Evolutionary conservation across 2,888 invertebrate species (phyloP).

Genomic region (Eubasilissa splendida): DNA sequence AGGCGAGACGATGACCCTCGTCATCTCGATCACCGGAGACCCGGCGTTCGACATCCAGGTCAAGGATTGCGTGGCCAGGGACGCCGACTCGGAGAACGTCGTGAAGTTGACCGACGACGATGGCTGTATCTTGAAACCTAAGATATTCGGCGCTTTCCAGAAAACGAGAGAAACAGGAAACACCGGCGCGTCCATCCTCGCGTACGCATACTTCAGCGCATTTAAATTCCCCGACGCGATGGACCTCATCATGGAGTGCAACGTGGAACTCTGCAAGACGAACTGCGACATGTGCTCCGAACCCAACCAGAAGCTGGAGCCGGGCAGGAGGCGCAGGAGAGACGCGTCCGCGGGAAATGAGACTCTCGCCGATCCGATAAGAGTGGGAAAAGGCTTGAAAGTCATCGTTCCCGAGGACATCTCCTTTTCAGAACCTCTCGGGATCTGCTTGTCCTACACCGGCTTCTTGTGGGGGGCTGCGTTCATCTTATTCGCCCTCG

Average conservation of each 20-base stretch:
- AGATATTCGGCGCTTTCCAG: conserved; percentile 87
- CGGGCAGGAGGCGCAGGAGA: conserved; percentile 66
- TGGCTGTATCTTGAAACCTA: conserved; percentile 85
- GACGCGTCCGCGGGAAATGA: conserved; percentile 70
- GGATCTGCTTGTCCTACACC: conserved; percentile 77
- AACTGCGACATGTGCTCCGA: conserved; percentile 83
- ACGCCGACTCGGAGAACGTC: conserved; percentile 77
- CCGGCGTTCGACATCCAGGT: conserved; percentile 86
- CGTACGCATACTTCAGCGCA: conserved; percentile 85
- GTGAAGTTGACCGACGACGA: conserved; percentile 82
- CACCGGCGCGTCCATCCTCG: conserved; percentile 82
- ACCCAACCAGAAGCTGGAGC: conserved; percentile 74
- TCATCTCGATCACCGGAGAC: conserved; percentile 85
- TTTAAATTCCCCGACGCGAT: conserved; percentile 90
- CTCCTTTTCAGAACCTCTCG: conserved; percentile 64
- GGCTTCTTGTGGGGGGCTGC: conserved; percentile 77
- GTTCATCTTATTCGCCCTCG: conserved; percentile 74
- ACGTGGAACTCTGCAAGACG: conserved; percentile 86
- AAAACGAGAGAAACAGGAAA: conserved; percentile 83
- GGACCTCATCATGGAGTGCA: conserved; percentile 87
- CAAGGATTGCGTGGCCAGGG: conserved; percentile 83
- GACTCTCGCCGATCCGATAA: conserved; percentile 74
- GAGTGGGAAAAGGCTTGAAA: conserved; percentile 77
- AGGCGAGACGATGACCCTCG: conserved; percentile 86
- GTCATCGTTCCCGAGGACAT: conserved; percentile 82